A percentile compares a stretch with the other conserved stretches of the same genome.
Conservation (phyloP, 2,888 invertebrate genomes). For the Microdon myrmicae region DNA sequence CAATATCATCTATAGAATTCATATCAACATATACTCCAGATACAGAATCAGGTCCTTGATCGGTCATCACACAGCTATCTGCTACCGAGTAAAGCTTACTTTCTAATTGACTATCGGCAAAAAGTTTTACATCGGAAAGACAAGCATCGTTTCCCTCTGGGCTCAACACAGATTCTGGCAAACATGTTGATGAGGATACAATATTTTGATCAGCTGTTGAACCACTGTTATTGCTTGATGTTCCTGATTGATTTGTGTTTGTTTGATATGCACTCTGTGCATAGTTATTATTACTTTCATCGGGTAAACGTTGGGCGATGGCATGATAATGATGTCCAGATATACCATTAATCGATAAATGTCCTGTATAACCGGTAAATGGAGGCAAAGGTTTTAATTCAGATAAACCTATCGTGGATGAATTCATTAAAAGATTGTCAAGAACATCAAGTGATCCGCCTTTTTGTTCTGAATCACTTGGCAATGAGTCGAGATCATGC, state of each 20-base stretch:
- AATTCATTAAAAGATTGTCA: conserved; percentile 73
- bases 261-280: conserved; percentile 71
- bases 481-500: conserved; percentile 70
- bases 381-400: conserved; percentile 88
- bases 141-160: conserved; percentile 66
- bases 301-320: conserved; percentile 80
- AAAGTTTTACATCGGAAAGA: conserved; percentile 73
- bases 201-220: conserved; percentile 75
- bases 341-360: conserved; percentile 87
- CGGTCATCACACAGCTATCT: conserved; percentile 67
- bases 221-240: conserved; percentile 55
- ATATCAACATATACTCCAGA: conserved; percentile 72
- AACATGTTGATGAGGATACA: conserved; percentile 79
- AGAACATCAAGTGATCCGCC: conserved; percentile 73
- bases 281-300: conserved; percentile 80
- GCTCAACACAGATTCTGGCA: conserved; percentile 71
- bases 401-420: conserved; percentile 73
- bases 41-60: conserved; percentile 72
- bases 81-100: conserved; percentile 69
- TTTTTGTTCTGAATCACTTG: conserved; percentile 67
- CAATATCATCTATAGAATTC: conserved; percentile 83
- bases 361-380: conserved; percentile 86
- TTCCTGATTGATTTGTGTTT: conserved; percentile 49
- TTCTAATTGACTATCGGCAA: conserved; percentile 69
- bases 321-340: conserved; percentile 89